A percentile compares a stretch with the other conserved stretches of the same genome.
Conservation (phyloP, 2,888 invertebrate species). For the Argynnis bischoffii region DNA sequence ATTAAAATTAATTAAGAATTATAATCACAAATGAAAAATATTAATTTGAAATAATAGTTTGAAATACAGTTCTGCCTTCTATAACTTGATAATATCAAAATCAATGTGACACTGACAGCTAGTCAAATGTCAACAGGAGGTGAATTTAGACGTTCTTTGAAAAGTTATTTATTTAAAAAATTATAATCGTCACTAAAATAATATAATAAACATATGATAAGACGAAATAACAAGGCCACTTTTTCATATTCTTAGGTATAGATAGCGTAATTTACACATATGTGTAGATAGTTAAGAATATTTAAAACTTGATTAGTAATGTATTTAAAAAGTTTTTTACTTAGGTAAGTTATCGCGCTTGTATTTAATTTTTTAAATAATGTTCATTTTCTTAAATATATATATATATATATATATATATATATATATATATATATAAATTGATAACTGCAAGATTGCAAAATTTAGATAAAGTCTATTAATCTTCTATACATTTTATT, state of each 20-base stretch:
- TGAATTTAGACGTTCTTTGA: slow-evolving; percentile 1
- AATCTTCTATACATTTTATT: background rate
- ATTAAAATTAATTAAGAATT: no score
- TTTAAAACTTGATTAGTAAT: slow-evolving; percentile 38
- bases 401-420: no score
- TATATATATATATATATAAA: no score
- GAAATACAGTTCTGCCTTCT: no score
- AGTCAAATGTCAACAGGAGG: slow-evolving; percentile 12
- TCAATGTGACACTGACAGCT: background rate
- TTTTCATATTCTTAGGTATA: background rate
- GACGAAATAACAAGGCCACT: slow-evolving; percentile 25
- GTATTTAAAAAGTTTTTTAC: slow-evolving; percentile 48
- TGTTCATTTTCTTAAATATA: no score
- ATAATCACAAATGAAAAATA: no score
- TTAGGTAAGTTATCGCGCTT: slow-evolving; percentile 43
- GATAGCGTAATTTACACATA: background rate
- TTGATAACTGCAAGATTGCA: background rate
- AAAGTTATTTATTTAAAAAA: background rate
- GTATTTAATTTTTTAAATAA: background rate
- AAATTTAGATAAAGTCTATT: background rate
- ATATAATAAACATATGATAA: slow-evolving; percentile 28
- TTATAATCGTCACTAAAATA: slow-evolving; percentile 15
- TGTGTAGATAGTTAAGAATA: background rate
- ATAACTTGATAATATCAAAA: no score
- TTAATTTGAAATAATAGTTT: no score